Evolutionary conservation across 2,888 invertebrate genomes (phyloP).

Genomic region (Malacosoma neustria): DNA sequence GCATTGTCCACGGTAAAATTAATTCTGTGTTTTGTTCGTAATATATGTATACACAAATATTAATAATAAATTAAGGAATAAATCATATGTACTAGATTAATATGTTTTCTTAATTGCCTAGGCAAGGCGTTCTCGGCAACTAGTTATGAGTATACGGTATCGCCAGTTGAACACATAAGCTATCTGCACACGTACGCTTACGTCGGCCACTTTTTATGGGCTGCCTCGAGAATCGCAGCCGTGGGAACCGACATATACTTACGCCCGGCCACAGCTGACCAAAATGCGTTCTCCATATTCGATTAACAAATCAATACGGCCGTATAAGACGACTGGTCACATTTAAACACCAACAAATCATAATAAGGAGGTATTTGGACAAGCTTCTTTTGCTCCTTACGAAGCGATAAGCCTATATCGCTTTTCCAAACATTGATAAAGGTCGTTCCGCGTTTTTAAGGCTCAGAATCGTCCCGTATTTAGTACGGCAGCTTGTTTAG

Average conservation of each 20-base stretch:
- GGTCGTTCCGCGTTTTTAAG: constrained; percentile 21
- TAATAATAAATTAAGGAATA: constrained; percentile 4
- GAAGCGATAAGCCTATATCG: constrained; percentile 21
- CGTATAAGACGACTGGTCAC: constrained; percentile 46
- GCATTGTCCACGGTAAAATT: constrained; percentile 3
- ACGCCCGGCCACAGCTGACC: constrained; percentile 67
- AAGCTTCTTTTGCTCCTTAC: constrained; percentile 39
- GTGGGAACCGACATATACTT: constrained; percentile 73
- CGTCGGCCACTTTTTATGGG: constrained; percentile 69
- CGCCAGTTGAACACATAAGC: constrained; percentile 47
- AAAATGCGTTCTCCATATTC: constrained; percentile 72
- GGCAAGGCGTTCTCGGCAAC: constrained; percentile 19
- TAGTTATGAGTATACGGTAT: constrained; percentile 42
- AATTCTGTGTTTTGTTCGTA: constrained; percentile 7
- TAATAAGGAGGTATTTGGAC: constrained; percentile 40
- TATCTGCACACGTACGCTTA: constrained; percentile 66
- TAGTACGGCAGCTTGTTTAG: constrained; percentile 30
- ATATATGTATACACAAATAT: neutral
- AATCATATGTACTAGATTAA: constrained; percentile 19
- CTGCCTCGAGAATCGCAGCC: constrained; percentile 61
- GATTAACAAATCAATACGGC: constrained; percentile 70
- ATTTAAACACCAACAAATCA: constrained; percentile 45
- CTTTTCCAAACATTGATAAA: constrained; percentile 23
- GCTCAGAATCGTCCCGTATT: constrained; percentile 32
- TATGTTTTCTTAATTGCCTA: constrained; percentile 37